phyloP scores from a whole-genome alignment of 2,797 vertebrate species.

The Pseudochromis fuscus region DNA sequence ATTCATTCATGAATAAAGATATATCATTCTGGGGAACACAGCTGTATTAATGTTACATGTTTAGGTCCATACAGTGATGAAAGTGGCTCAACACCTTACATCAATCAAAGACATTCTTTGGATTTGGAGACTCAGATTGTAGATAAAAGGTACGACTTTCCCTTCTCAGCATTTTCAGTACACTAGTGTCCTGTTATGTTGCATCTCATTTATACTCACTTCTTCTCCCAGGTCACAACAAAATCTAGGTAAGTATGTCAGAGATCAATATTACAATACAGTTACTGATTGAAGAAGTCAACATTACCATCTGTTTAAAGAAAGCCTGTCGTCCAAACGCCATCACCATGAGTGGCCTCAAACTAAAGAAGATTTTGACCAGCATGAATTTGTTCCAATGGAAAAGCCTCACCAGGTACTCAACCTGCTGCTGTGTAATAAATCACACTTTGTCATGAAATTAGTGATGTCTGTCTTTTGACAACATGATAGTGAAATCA shows the following conservation, averaged over 20 bases:
- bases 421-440: neutral
- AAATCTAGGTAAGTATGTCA: constrained; percentile 56
- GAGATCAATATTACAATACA: neutral
- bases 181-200: neutral
- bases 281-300: neutral
- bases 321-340: constrained; percentile 37
- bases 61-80: constrained; percentile 43
- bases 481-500: neutral
- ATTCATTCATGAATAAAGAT: too few species aligned
- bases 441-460: neutral
- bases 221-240: constrained; percentile 39
- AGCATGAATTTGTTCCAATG: constrained; percentile 60
- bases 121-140: constrained; percentile 73
- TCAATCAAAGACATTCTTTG: constrained; percentile 61
- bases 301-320: constrained; percentile 39
- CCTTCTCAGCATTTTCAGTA: neutral
- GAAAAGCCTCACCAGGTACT: constrained; percentile 75
- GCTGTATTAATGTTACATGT: neutral
- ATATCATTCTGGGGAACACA: neutral
- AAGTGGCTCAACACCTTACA: neutral
- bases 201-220: constrained; percentile 1
- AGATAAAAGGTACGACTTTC: constrained; percentile 62
- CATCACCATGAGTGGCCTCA: constrained; percentile 81
- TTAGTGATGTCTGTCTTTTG: neutral
- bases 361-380: constrained; percentile 71